Base-by-base conservation (phyloP, 2,888 invertebrate species). In the Metallyticus violacea region DNA sequence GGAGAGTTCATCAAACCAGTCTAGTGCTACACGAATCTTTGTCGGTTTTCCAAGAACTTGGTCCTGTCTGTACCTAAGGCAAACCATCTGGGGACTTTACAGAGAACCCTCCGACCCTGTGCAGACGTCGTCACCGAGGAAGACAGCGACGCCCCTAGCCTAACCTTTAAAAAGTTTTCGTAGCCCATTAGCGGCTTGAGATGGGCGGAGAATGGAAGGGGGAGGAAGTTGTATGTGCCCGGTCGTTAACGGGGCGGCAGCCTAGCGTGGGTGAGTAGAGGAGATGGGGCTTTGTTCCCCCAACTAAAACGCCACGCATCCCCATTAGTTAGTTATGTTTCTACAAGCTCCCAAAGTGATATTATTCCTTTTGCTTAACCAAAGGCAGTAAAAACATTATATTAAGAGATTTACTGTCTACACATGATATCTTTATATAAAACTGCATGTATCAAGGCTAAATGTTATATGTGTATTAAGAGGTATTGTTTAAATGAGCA, bases 161-260 rank as follows among this genome's bases (percentile, higher is more conserved):
- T 86, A 86, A 86, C 86, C 86, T 86, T 86, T 86, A 86, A 86
- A 86, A 86, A 86, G 29, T 86, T 86, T 83, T 86, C 78, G 81
- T 62, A 86, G 86, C 86, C 86, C 86, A 86, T 86, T 86, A 86
- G 86, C 86, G 81, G 86, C 81, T 86, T 82, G 81, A 25, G 85
- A 27, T 26, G 85, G 80, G 28, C 81, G 76, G 86, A 26, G 81
- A 22, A 7, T n/a, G 79, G 77, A 26, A 80, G 81, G 29, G 26
- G 26, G 86, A 30, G 77, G 82, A 30, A 62, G 28, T 28, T 83
- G 77, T 86, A 80, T 86, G 81, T 81, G 77, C 78, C 40, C 77
- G 77, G 81, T 81, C 86, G 81, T 81, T 82, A 86, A 81, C 27
- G 80, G 85, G 85, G 81, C 76, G 81, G 26, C 77, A n/a, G 40